A percentile compares a stretch with the other conserved stretches of the same genome.
Evolutionary conservation across 2,113 vertebrate genomes (phyloP).

Genomic region (Urocitellus parryii): DNA sequence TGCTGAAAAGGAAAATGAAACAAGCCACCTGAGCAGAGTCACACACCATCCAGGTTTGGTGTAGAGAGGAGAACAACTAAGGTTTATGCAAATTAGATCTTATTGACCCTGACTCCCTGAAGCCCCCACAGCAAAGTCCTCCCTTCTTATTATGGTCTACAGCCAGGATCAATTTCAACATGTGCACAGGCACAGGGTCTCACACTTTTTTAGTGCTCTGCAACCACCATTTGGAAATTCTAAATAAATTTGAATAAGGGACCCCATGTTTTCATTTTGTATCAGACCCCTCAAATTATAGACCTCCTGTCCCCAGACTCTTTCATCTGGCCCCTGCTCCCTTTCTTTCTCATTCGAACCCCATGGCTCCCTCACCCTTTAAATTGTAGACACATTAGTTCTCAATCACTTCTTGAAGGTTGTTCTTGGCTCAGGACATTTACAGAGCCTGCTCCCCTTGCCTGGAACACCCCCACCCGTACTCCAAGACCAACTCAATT

Average conservation of each 20-base stretch:
- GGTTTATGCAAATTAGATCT: not conserved
- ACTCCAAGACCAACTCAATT: not conserved
- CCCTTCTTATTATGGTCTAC: not conserved
- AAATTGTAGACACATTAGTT: not conserved
- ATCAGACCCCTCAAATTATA: not conserved
- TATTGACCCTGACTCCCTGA: not conserved
- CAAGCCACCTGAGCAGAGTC: not conserved
- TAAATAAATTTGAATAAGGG: not conserved
- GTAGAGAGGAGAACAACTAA: not conserved
- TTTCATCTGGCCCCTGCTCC: not conserved
- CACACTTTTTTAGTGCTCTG: not conserved
- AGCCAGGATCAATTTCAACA: not conserved
- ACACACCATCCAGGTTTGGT: not conserved
- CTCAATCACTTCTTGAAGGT: not conserved
- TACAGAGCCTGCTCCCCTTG: not conserved
- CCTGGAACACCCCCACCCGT: not conserved
- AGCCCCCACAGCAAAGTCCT: not conserved
- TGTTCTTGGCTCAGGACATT: not conserved
- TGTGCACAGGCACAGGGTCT: not conserved
- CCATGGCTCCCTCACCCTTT: not conserved
- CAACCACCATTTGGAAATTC: not conserved
- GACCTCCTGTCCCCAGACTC: not conserved
- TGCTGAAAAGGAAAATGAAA: not conserved
- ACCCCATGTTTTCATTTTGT: not conserved
- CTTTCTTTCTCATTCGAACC: not conserved